Evolutionary conservation across 2,113 vertebrate species (phyloP).

Genomic region (Upupa epops): DNA sequence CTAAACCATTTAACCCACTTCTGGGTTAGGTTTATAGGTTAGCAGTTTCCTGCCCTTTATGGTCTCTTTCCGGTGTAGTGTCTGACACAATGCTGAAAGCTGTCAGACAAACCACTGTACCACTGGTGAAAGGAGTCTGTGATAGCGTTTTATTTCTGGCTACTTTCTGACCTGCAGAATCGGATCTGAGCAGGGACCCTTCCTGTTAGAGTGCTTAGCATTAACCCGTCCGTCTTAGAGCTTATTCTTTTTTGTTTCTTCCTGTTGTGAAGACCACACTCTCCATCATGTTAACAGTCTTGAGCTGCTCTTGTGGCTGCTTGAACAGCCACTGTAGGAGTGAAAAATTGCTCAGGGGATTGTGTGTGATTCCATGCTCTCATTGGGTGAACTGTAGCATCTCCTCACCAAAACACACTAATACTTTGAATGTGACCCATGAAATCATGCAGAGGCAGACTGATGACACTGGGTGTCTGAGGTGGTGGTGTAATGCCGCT

Average conservation of each 20-base stretch:
- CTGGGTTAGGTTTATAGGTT: not conserved
- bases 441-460: fast-evolving
- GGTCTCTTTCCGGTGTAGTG: not conserved
- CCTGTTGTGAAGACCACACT: not conserved
- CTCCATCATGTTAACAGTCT: not conserved
- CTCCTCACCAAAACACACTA: not conserved
- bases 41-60: constrained; percentile 23
- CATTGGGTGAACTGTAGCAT: not conserved
- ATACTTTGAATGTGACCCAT: not conserved
- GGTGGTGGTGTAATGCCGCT: fast-evolving
- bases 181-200: not conserved
- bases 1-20: too few relatives aligned
- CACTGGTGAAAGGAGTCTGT: not conserved
- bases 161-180: not conserved
- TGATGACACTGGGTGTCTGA: not conserved
- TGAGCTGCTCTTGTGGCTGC: not conserved
- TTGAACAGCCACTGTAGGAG: not conserved
- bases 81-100: not conserved
- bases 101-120: not conserved
- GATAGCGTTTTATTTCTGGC: not conserved
- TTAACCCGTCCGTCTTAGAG: not conserved
- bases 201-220: not conserved
- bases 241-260: not conserved
- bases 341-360: too few relatives aligned
- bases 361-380: not conserved